phyloP scores from a whole-genome alignment of 64 coral and sea anemone species.

The Pocillopora damicornis region DNA sequence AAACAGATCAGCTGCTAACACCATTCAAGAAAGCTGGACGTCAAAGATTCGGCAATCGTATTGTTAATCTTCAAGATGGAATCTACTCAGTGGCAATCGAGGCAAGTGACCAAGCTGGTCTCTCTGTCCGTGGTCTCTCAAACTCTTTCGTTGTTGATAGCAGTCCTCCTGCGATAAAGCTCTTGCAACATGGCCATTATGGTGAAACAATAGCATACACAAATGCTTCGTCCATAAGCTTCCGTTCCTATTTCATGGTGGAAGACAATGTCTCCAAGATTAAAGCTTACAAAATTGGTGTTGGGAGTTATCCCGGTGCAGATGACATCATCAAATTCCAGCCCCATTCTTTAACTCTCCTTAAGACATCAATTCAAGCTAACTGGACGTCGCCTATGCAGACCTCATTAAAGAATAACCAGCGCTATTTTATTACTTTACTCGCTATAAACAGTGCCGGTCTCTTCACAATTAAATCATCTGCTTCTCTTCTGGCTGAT shows the following conservation, averaged over 20 bases:
- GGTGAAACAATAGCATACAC: conserved; percentile 35
- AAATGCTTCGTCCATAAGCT: background rate
- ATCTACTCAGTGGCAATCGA: conserved; percentile 75
- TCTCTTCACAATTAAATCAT: conserved; percentile 54
- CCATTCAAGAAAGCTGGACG: conserved; percentile 56
- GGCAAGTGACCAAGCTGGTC: conserved; percentile 80
- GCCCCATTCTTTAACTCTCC: conserved; percentile 15
- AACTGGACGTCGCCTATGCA: conserved; percentile 64
- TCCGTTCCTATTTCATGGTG: conserved; percentile 63
- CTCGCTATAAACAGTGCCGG: conserved; percentile 60
- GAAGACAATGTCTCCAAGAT: conserved; percentile 75
- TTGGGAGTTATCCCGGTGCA: conserved; percentile 79
- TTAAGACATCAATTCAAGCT: conserved; percentile 21
- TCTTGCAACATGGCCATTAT: conserved; percentile 75
- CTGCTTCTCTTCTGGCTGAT: conserved; percentile 63
- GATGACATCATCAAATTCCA: conserved; percentile 65
- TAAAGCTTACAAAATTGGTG: conserved; percentile 55
- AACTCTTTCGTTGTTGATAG: conserved; percentile 88
- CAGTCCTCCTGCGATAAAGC: conserved; percentile 55
- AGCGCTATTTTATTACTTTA: conserved; percentile 76
- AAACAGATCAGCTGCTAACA: conserved; percentile 31
- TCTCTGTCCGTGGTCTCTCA: conserved; percentile 44
- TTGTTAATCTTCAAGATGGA: conserved; percentile 70
- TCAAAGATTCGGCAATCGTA: conserved; percentile 52
- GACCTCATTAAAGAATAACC: conserved; percentile 47